Percentiles rank a stretch among this genome's conserved stretches.
Conservation (phyloP, 2,888 invertebrate species). For the Mayetiola destructor region DNA sequence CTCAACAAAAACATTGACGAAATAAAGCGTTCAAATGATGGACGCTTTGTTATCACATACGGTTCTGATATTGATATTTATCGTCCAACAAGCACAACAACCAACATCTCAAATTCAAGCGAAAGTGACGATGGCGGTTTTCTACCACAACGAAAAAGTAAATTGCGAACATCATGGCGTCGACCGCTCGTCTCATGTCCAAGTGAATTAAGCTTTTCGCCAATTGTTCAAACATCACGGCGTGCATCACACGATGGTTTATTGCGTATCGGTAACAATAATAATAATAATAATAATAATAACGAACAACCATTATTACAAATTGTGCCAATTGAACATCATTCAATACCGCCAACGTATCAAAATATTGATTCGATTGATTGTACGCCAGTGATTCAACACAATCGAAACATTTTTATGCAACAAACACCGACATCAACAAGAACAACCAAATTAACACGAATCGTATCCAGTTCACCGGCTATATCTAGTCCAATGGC, state of each 20-base stretch:
- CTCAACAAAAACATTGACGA: constrained; percentile 42
- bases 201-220: constrained; percentile 51
- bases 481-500: constrained; percentile 43
- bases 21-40: constrained; percentile 59
- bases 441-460: constrained; percentile 36
- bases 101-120: constrained; percentile 38
- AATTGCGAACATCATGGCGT: constrained; percentile 47
- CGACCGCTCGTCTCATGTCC: constrained; percentile 48
- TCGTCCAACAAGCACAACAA: constrained; percentile 42
- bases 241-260: constrained; percentile 35
- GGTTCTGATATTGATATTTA: constrained; percentile 18
- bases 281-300: background rate
- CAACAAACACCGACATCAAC: constrained; percentile 30
- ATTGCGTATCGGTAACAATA: constrained; percentile 17
- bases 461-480: constrained; percentile 51
- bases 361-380: constrained; percentile 21
- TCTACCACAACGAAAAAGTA: constrained; percentile 42
- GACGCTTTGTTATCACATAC: constrained; percentile 52
- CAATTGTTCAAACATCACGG: constrained; percentile 21
- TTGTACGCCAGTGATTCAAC: constrained; percentile 33
- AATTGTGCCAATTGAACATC: constrained; percentile 20
- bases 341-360: constrained; percentile 28
- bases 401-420: constrained; percentile 20
- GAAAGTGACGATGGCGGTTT: constrained; percentile 78
- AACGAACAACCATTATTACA: constrained; percentile 28